phyloP scores from a whole-genome alignment of 2,113 vertebrate genomes.

The Oriolus oriolus region DNA sequence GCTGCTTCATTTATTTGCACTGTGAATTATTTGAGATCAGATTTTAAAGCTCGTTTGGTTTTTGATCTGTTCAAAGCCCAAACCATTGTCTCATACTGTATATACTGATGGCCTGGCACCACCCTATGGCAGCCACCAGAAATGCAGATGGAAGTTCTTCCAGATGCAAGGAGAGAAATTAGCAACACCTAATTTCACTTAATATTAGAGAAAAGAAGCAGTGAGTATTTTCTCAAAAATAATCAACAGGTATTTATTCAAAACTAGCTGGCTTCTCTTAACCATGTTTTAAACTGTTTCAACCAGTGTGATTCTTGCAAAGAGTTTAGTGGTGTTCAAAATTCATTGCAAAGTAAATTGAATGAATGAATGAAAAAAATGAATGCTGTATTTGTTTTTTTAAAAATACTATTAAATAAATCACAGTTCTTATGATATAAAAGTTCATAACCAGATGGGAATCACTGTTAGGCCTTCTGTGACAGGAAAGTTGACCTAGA shows the following conservation, averaged over 20 bases:
- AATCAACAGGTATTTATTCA: not conserved
- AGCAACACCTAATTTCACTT: not conserved
- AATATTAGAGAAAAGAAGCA: not conserved
- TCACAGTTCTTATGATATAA: not conserved
- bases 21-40: slow-evolving; percentile 52
- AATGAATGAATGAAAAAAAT: too few species aligned
- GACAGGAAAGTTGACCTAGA: not conserved
- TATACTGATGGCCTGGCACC: slow-evolving; percentile 72
- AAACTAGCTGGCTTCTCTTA: not conserved
- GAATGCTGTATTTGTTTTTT: not conserved
- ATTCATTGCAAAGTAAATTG: not conserved
- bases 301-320: not conserved
- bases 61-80: not conserved
- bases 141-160: slow-evolving; percentile 35
- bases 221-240: not conserved
- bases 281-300: not conserved
- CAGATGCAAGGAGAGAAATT: not conserved
- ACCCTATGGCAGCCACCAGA: slow-evolving; percentile 70
- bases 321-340: not conserved
- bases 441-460: not conserved
- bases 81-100: slow-evolving; percentile 1
- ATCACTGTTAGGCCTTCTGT: not conserved
- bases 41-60: slow-evolving; percentile 31
- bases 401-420: not conserved
- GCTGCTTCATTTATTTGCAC: slow-evolving; percentile 50